Conservation (phyloP, 2,888 invertebrate species). For the Bhutanitis thaidina region DNA sequence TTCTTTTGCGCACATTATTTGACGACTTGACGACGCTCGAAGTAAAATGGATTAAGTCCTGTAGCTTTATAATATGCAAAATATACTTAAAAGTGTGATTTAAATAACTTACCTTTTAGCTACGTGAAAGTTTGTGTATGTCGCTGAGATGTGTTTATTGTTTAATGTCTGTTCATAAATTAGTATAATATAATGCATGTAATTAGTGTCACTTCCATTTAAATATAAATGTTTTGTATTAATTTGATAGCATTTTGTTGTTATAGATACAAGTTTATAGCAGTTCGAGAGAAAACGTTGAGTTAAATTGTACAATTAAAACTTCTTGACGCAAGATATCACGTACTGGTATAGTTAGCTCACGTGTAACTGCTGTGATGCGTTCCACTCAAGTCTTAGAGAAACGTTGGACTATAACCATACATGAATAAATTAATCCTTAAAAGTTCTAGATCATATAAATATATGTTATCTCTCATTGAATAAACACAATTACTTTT, state of each 20-base stretch:
- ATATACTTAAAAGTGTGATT: background rate
- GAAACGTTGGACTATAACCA: constrained; percentile 35
- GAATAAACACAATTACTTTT: constrained; percentile 8
- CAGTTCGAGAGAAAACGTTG: constrained; percentile 30
- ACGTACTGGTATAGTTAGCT: constrained; percentile 39
- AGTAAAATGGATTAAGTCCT: no score
- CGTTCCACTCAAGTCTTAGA: constrained; percentile 28
- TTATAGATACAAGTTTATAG: constrained; percentile 44
- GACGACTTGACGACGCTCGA: no score
- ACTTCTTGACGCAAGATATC: constrained; percentile 29
- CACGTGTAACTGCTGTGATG: constrained; percentile 28
- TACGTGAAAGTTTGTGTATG: constrained; percentile 28
- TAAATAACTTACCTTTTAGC: constrained; percentile 21
- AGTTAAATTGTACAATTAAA: constrained; percentile 30
- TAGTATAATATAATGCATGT: constrained; percentile 63
- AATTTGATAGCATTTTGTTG: constrained; percentile 55
- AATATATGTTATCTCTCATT: constrained; percentile 59
- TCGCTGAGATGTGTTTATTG: constrained; percentile 38
- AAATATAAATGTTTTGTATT: constrained; percentile 59
- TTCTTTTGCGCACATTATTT: background rate
- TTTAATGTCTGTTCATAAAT: constrained; percentile 56
- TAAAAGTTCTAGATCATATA: constrained; percentile 78
- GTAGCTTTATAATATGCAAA: background rate
- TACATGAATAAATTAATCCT: constrained; percentile 48
- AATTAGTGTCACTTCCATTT: constrained; percentile 65